These are phyloP conservation scores for Sialis lutaria DNA, from an alignment of 2,888 invertebrate genomes.

Conservation along the genomic window DNA sequence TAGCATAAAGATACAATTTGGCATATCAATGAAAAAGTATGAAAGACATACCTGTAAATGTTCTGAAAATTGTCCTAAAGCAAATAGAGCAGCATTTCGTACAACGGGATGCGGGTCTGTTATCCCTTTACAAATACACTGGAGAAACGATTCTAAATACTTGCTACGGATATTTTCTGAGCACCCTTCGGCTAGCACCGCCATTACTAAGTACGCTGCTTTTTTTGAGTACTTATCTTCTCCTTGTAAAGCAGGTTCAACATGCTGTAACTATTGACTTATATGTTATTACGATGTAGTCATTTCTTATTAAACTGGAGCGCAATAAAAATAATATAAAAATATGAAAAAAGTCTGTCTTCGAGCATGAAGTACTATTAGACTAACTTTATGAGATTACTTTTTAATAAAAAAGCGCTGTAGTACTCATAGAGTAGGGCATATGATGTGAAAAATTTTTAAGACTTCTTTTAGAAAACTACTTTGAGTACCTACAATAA, in stretches of 20 bases:
- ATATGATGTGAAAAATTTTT: no score
- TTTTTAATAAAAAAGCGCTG: no score
- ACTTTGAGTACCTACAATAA: no score
- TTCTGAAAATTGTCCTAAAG: conserved; percentile 66
- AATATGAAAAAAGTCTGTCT: no score
- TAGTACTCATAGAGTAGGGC: no score
- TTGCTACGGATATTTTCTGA: conserved; percentile 54
- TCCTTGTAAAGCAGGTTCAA: conserved; percentile 46
- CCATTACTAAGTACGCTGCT: conserved; percentile 54
- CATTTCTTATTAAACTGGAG: no score
- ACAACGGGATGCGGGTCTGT: conserved; percentile 43
- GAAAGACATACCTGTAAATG: conserved; percentile 39
- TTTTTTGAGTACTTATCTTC: conserved; percentile 43
- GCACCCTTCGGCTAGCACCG: conserved; percentile 63
- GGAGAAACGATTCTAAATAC: conserved; percentile 48
- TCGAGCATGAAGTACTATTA: no score
- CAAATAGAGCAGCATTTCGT: conserved; percentile 58
- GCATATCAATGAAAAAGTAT: no score
- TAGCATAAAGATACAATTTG: background rate
- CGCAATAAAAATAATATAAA: no score
- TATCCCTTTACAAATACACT: conserved; percentile 53
- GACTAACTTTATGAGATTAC: no score
- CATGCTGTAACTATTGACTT: conserved; percentile 27
- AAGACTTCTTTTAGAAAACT: no score
- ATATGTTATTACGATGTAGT: no score